Percentiles rank a stretch among this genome's conserved stretches.
phyloP scores from a whole-genome alignment of 2,113 vertebrate genomes.

The Hippoglossus stenolepis region DNA sequence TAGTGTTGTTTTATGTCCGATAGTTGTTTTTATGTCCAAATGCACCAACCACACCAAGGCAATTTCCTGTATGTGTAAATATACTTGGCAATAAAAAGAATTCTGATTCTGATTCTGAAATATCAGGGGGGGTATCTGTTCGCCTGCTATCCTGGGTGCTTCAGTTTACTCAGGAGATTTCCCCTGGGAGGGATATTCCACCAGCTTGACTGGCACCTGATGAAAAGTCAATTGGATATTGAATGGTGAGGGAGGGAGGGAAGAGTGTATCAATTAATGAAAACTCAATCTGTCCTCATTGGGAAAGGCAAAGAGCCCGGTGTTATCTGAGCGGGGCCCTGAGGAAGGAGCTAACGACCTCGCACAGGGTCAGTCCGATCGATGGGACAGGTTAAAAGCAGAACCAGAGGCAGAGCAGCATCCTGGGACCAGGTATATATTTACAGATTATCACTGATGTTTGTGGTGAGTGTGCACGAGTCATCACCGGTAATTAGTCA shows the following conservation, averaged over 20 bases:
- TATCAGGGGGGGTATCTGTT: too few relatives aligned
- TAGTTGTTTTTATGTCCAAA: too few relatives aligned
- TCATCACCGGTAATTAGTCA: background rate
- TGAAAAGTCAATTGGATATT: conserved; percentile 38
- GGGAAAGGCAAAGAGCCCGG: conserved; percentile 32
- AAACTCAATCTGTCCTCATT: conserved; percentile 61
- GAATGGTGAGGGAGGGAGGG: background rate
- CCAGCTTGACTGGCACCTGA: conserved; percentile 30
- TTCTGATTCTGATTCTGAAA: too few relatives aligned
- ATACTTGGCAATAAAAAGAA: too few relatives aligned
- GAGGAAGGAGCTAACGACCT: conserved; percentile 49
- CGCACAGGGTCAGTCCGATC: conserved; percentile 27
- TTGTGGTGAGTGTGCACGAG: background rate
- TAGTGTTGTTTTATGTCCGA: too few relatives aligned
- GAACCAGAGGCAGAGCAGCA: conserved; percentile 20
- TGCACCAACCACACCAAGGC: too few relatives aligned
- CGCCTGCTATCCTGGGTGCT: background rate
- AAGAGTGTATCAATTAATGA: conserved; percentile 45
- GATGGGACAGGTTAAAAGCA: conserved; percentile 56
- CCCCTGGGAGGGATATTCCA: conserved; percentile 24
- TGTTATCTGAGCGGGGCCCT: conserved; percentile 50
- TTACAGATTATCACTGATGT: conserved; percentile 22
- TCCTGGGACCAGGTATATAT: conserved; percentile 33
- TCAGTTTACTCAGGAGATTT: conserved; percentile 49
- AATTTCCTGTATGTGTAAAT: too few relatives aligned